Base-by-base conservation (phyloP, 2,888 invertebrate species). In the Thelaira solivaga region DNA sequence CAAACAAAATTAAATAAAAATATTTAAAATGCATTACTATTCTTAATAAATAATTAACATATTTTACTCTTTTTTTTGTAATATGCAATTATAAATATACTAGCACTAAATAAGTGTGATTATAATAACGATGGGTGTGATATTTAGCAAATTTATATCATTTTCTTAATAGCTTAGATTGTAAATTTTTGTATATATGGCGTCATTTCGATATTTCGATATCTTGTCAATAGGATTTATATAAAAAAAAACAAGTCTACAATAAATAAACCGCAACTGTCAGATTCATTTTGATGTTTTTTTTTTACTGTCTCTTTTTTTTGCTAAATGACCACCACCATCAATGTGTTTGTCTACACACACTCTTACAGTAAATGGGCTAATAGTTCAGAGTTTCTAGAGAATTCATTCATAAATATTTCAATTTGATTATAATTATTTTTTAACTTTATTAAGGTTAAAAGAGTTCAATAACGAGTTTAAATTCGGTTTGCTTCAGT, bases 71-170 rank as follows among this genome's bases (percentile, higher is more conserved):
- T 24, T 31, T 55, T 55, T n/a, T n/a, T n/a, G n/a, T 16, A 34
- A n/a, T 41, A 10, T 47, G 7, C 20, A 26, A n/a, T 34, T 34
- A 26, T 26, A 13, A 16, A 6, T 13, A 29, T 41, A 10, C 11
- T 43, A 61, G 20, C 31, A 61, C 20, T 31, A 31, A n/a, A 61
- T 39, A 61, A 24, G 59, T 61, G 59, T 18, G n/a, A 24, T 55
- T 67, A 53, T 45, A 45, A 62, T 55, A 43, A 55, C 53, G 34
- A 76, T 65, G 71, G 76, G 69, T 76, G 59, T 64, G 59, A 36
- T 65, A 71, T 61, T 71, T 47, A 59, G 41, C 31, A 59, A 39
- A 51, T 20, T 57, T 13, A 61, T 41, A 47, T 55, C 18, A 45
- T 34, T 36, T 45, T 34, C 43, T 36, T 39, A 26, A n/a, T 20